These are phyloP conservation scores for Catharus fuscescens DNA, from an alignment of 2,113 vertebrate species.

Conservation along the genomic window DNA sequence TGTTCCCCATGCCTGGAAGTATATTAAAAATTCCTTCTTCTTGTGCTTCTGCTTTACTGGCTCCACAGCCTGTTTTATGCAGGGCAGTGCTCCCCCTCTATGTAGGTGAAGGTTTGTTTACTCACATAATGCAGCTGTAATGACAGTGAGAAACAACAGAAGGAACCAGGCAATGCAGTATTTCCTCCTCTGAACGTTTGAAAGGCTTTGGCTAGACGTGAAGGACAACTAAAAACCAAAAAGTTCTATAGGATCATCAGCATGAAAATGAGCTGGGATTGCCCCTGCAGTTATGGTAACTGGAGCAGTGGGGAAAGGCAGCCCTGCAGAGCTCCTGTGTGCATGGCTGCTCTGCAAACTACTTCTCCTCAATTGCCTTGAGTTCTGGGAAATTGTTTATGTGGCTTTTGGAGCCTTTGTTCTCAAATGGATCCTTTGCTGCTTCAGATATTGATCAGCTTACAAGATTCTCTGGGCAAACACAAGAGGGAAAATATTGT, in stretches of 20 bases:
- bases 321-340: background rate
- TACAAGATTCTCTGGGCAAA: slow-evolving; percentile 63
- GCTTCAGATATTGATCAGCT: slow-evolving; percentile 62
- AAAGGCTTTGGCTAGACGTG: background rate
- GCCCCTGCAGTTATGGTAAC: background rate
- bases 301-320: background rate
- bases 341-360: background rate
- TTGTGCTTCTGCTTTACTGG: background rate
- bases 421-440: slow-evolving; percentile 49
- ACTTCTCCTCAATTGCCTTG: background rate
- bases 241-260: background rate
- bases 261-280: background rate
- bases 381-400: slow-evolving; percentile 57
- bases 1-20: background rate
- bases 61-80: background rate
- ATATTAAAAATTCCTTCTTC: slow-evolving; percentile 8
- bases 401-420: slow-evolving; percentile 58
- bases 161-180: background rate
- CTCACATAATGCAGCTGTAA: background rate
- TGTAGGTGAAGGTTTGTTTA: slow-evolving; percentile 26
- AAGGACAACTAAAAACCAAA: background rate
- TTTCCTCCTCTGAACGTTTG: background rate
- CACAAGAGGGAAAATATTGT: slow-evolving; percentile 41
- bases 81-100: background rate
- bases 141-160: background rate